Evolutionary conservation across 2,797 vertebrate genomes (phyloP), one percentile per base, ranked within the genome.

Genomic region (Decapterus maruadsi): DNA sequence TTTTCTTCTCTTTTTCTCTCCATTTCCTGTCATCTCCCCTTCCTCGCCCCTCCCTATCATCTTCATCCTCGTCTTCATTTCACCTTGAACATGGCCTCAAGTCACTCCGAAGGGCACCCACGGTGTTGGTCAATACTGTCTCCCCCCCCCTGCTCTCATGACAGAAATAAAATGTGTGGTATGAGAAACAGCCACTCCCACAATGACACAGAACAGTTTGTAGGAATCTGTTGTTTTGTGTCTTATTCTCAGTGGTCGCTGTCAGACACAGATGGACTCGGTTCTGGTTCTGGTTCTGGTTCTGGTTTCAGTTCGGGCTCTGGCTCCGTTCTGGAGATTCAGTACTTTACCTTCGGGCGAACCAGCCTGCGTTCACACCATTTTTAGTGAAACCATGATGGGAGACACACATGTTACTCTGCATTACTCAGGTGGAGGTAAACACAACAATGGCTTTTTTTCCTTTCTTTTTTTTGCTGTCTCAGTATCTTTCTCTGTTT

Each of bases 11-110:
- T 72, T 80, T 80, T 69, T 70, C 77, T 59, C 78, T 68, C 64
- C 54, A 12, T 78, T 89, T 89, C 68, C 72, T 85, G 75, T 82
- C 85, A 77, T 87, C 77, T 86, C 70, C 54, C 46, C 78, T 74
- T 78, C 67, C 82, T 77, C 63, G 65, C 22, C 68, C 67, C 63
- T 61, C 56, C 68, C 67, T 51, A 69, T 81, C 75, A 58, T 82
- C 80, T 85, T 66, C 64, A 42, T 72, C 73, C 64, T 75, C 75
- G 60, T 85, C 62, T 75, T 78, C 69, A 34, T 62, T 72, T 88
- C 86, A 88, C 89, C 88, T 91, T 90, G 65, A 64, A 38, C 1
- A 6, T 79, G 73, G 67, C 78, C 84, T 72, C 6, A 76, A 83
- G 84, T 88, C 77, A 76, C 56, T 10, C 46, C 46, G 81, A 85